These are phyloP conservation scores for Himalopsyche tibetana DNA, from an alignment of 2,888 invertebrate species.

Conservation along the genomic window DNA sequence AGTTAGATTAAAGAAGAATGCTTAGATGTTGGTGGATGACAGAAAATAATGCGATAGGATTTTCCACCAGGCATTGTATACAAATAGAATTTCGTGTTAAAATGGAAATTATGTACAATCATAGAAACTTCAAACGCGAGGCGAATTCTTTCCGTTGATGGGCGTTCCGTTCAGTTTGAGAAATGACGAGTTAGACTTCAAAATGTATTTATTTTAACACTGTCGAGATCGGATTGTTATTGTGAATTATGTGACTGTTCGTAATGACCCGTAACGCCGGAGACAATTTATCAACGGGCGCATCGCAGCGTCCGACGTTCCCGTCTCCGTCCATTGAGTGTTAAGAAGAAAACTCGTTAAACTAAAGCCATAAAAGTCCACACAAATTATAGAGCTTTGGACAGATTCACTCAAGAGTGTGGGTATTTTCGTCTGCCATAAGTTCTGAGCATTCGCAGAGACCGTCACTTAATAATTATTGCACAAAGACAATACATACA, in stretches of 20 bases:
- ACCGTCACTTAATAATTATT: not conserved
- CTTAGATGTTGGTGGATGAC: too few relatives aligned
- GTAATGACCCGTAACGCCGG: constrained; percentile 37
- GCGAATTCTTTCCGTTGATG: not conserved
- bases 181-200: constrained; percentile 6
- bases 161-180: constrained; percentile 17
- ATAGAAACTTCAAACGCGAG: too few relatives aligned
- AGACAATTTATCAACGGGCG: constrained; percentile 38
- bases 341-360: constrained; percentile 34
- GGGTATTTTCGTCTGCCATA: not conserved
- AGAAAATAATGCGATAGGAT: too few relatives aligned
- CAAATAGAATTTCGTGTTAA: too few relatives aligned
- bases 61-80: too few relatives aligned
- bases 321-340: constrained; percentile 6
- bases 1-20: too few relatives aligned
- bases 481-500: not conserved
- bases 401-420: constrained; percentile 11
- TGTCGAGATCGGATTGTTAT: constrained; percentile 10
- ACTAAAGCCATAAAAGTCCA: constrained; percentile 5
- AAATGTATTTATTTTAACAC: constrained; percentile 38
- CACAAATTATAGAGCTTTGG: constrained; percentile 34
- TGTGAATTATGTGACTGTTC: constrained; percentile 13
- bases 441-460: not conserved
- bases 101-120: too few relatives aligned
- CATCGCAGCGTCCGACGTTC: constrained; percentile 31